phyloP scores from a whole-genome alignment of 2,888 invertebrate genomes.

The Habroteleia sp. region DNA sequence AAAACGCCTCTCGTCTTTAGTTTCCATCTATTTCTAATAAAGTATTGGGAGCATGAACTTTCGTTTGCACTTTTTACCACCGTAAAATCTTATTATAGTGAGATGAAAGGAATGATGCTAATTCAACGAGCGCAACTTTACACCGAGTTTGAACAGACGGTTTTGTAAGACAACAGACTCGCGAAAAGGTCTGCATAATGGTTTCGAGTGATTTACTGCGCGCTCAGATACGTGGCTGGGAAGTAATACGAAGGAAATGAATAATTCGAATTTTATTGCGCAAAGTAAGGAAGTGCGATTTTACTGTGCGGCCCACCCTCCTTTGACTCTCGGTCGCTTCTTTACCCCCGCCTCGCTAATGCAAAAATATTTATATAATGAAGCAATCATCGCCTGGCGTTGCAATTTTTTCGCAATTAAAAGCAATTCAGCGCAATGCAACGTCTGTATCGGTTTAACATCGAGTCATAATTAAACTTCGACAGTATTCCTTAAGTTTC shows the following conservation, averaged over 20 bases:
- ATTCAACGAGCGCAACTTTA: constrained; percentile 52
- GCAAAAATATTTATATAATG: constrained; percentile 49
- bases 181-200: constrained; percentile 62
- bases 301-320: constrained; percentile 13
- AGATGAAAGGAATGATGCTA: constrained; percentile 53
- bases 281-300: constrained; percentile 54
- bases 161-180: constrained; percentile 62
- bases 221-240: constrained; percentile 48
- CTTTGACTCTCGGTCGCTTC: background rate
- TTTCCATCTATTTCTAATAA: constrained; percentile 33
- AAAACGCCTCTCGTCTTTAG: background rate
- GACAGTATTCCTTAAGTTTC: constrained; percentile 10
- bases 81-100: constrained; percentile 47
- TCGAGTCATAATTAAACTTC: constrained; percentile 25
- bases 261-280: constrained; percentile 61
- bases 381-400: constrained; percentile 11
- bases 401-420: constrained; percentile 41
- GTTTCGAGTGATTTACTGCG: constrained; percentile 58
- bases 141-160: constrained; percentile 44
- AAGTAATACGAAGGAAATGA: constrained; percentile 57
- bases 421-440: constrained; percentile 32
- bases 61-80: constrained; percentile 34
- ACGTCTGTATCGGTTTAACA: constrained; percentile 20
- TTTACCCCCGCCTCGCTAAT: constrained; percentile 1
- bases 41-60: constrained; percentile 32